A percentile compares a stretch with the other conserved stretches of the same genome.
These are phyloP conservation scores for Zaprionus ornatus DNA, from an alignment of 1,140 invertebrate genomes.

Conservation along the genomic window DNA sequence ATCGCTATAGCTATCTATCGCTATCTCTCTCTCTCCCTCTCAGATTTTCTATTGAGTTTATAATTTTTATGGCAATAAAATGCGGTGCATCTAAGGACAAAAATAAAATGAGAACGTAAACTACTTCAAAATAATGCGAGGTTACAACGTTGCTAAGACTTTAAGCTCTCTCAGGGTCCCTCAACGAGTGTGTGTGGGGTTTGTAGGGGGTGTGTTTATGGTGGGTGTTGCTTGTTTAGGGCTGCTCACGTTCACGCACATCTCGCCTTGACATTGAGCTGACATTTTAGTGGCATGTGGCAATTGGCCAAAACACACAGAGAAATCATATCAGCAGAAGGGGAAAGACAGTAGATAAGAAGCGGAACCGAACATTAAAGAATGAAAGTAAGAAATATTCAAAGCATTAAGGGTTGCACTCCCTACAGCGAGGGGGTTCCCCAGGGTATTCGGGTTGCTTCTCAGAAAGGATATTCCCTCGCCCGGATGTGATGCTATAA, in stretches of 20 bases:
- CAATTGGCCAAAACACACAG: not conserved
- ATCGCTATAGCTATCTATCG: not conserved
- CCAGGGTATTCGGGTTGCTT: not conserved
- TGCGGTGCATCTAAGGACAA: constrained; percentile 11
- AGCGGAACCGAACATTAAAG: not conserved
- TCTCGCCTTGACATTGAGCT: constrained; percentile 6
- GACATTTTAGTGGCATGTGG: constrained; percentile 18
- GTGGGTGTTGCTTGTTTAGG: not conserved
- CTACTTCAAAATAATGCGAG: not conserved
- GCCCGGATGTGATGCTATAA: too few species aligned
- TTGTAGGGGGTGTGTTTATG: not conserved
- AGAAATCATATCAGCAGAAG: not conserved
- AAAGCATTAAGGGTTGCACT: not conserved
- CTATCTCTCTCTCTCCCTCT: not conserved
- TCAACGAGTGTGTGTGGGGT: not conserved
- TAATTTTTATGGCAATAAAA: constrained; percentile 22
- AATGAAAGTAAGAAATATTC: not conserved
- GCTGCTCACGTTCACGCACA: not conserved
- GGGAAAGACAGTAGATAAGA: not conserved
- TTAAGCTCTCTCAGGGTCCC: not conserved
- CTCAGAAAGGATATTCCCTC: not conserved
- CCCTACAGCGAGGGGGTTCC: not conserved
- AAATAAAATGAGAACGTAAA: not conserved
- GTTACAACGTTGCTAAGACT: not conserved
- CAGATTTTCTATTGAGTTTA: constrained; percentile 10